Percentiles rank a stretch among this genome's conserved stretches.
phyloP scores from a whole-genome alignment of 2,888 invertebrate species.

The Reticulitermes lucifugus region DNA sequence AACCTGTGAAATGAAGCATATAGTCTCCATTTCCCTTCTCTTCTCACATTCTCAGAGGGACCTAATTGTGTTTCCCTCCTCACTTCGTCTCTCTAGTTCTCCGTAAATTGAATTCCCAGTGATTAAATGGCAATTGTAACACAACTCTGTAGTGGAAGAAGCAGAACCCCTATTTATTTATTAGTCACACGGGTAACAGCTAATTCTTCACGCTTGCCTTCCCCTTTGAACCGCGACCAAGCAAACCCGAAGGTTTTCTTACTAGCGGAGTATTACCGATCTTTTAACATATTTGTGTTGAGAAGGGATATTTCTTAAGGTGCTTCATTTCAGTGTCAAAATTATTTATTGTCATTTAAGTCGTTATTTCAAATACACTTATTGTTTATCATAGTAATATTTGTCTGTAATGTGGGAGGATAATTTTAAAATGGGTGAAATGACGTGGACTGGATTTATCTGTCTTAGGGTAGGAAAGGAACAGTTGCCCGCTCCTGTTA shows the following conservation, averaged over 20 bases:
- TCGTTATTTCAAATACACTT: no score
- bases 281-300: no score
- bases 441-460: no score
- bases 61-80: background rate
- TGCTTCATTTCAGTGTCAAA: no score
- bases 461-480: no score
- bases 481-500: no score
- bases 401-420: no score
- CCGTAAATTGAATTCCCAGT: conserved; percentile 50
- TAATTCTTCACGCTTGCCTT: conserved; percentile 17
- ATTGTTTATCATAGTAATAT: no score
- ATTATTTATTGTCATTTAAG: no score
- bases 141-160: conserved; percentile 31
- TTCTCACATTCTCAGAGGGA: background rate
- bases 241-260: background rate
- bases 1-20: background rate
- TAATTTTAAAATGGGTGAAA: no score
- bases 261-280: background rate
- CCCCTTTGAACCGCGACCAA: background rate
- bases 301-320: no score
- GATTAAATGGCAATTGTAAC: conserved; percentile 51
- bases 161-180: conserved; percentile 48
- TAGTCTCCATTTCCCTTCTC: background rate
- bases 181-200: conserved; percentile 40
- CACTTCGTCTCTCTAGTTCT: conserved; percentile 4